Evolutionary conservation across 2,888 invertebrate genomes (phyloP).

Genomic region (Prosapia bicincta): DNA sequence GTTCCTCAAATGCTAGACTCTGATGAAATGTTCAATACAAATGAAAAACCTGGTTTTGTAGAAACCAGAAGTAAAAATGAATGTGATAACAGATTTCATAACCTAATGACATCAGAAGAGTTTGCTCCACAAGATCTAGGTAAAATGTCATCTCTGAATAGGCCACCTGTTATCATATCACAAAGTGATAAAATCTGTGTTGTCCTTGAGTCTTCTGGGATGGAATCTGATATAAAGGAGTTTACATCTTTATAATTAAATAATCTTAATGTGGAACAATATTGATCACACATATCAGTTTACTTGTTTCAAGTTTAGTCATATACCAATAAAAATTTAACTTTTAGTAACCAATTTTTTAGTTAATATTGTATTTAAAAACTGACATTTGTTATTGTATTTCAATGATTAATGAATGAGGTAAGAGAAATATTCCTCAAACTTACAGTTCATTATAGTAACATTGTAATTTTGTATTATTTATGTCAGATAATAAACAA

Average conservation of each 20-base stretch:
- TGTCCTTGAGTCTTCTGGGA: constrained; percentile 21
- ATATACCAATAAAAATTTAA: no score
- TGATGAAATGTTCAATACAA: neutral
- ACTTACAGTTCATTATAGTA: neutral
- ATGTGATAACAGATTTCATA: neutral
- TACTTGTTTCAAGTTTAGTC: no score
- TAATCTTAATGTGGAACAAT: no score
- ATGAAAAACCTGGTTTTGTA: neutral
- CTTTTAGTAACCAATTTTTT: no score
- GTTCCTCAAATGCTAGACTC: neutral
- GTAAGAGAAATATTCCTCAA: neutral
- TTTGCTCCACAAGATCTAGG: constrained; percentile 20
- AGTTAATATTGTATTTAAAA: neutral
- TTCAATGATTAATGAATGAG: neutral
- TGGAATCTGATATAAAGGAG: constrained; percentile 16
- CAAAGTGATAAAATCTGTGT: constrained; percentile 27
- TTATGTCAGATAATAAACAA: neutral
- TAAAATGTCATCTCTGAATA: constrained; percentile 9
- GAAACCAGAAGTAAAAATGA: neutral
- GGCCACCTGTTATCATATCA: constrained; percentile 23
- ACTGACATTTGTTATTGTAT: neutral
- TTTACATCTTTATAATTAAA: constrained; percentile 10
- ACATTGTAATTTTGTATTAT: neutral
- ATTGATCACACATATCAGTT: no score
- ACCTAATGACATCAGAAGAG: constrained; percentile 11